A percentile compares a stretch with the other conserved stretches of the same genome.
Evolutionary conservation across 2,113 vertebrate genomes (phyloP).

Genomic region (Myanophis thanlyinensis): DNA sequence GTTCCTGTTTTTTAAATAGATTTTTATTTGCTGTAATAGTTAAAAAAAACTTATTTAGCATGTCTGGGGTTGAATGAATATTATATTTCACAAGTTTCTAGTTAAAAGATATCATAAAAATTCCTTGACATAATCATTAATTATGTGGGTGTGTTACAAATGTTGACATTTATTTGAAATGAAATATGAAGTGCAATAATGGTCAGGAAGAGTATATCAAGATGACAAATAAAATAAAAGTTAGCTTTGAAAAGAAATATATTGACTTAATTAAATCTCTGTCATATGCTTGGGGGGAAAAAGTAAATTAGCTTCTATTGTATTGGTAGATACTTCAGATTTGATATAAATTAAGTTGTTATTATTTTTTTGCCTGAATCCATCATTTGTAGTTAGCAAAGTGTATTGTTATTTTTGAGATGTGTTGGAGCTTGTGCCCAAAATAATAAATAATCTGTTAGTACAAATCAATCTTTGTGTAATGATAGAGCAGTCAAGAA

Average conservation of each 20-base stretch:
- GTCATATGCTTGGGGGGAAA: conserved; percentile 29
- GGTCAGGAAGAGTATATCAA: conserved; percentile 47
- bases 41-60: neutral
- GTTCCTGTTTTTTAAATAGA: neutral
- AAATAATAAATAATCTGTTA: conserved; percentile 23
- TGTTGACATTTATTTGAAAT: conserved; percentile 43
- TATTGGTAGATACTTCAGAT: conserved; percentile 60
- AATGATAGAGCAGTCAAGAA: neutral
- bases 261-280: conserved; percentile 68
- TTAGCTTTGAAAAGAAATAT: conserved; percentile 50
- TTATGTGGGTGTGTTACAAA: conserved; percentile 13
- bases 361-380: conserved; percentile 52
- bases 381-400: conserved; percentile 48
- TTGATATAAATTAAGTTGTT: conserved; percentile 56
- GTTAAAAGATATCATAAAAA: neutral
- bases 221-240: neutral
- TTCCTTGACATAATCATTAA: conserved; percentile 8
- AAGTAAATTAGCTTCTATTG: conserved; percentile 48
- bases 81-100: neutral
- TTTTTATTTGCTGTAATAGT: neutral
- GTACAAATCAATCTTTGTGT: neutral
- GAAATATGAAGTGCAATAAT: conserved; percentile 60
- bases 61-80: neutral
- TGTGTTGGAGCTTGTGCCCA: neutral
- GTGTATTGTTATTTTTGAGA: conserved; percentile 22